These are phyloP conservation scores for Cervus canadensis DNA, from an alignment of 2,113 vertebrate genomes.

Conservation along the genomic window DNA sequence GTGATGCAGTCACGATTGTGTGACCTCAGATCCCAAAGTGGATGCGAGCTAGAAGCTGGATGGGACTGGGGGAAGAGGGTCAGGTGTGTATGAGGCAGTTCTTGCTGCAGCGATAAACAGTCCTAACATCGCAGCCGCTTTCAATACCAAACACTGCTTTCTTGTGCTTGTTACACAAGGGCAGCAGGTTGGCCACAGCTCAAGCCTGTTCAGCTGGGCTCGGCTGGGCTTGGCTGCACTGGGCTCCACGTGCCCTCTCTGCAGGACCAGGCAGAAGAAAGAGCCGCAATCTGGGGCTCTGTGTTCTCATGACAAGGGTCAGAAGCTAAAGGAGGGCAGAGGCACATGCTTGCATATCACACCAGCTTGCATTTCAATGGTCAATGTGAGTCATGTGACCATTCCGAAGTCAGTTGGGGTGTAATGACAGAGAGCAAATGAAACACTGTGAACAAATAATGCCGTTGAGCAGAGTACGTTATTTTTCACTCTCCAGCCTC, in stretches of 20 bases:
- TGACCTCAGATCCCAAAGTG: background rate
- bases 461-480: background rate
- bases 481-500: background rate
- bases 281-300: background rate
- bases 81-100: background rate
- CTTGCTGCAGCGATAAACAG: background rate
- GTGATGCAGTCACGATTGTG: rapidly evolving
- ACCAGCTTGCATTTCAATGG: rapidly evolving
- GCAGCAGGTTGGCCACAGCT: background rate
- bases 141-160: background rate
- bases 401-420: background rate
- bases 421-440: background rate
- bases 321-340: background rate
- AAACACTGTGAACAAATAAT: background rate
- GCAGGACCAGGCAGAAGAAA: background rate
- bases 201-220: background rate
- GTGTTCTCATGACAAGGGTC: background rate
- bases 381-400: background rate
- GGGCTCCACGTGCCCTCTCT: background rate
- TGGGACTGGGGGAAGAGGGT: background rate
- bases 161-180: rapidly evolving
- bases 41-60: background rate
- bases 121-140: background rate
- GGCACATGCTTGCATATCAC: background rate
- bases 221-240: background rate